phyloP scores from a whole-genome alignment of 2,888 invertebrate genomes.

The Pandemis corylana region DNA sequence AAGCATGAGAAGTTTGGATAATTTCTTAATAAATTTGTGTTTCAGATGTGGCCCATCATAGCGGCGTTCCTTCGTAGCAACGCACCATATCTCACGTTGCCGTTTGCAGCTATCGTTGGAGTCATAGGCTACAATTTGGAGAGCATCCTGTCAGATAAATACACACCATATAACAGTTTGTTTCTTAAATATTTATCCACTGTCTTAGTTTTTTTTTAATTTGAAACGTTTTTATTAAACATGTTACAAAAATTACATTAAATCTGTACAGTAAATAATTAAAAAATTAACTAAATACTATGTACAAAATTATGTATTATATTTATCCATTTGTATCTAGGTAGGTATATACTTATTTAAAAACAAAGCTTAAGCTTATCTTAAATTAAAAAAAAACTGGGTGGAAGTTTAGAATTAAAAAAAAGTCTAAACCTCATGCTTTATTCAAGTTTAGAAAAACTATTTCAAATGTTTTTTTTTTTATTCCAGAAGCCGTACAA shows the following conservation, averaged over 20 bases:
- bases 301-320: neutral
- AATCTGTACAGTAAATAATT: neutral
- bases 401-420: too few species aligned
- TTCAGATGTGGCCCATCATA: slow-evolving; percentile 91
- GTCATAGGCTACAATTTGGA: slow-evolving; percentile 95
- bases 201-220: too few species aligned
- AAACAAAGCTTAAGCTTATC: too few species aligned
- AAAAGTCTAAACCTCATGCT: too few species aligned
- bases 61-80: slow-evolving; percentile 88
- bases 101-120: slow-evolving; percentile 92
- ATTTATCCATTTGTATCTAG: neutral
- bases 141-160: slow-evolving; percentile 88
- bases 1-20: too few species aligned
- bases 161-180: slow-evolving; percentile 90
- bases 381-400: too few species aligned
- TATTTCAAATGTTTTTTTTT: neutral
- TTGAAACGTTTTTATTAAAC: too few species aligned
- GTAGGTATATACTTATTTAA: too few species aligned
- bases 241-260: too few species aligned
- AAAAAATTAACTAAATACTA: too few species aligned
- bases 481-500: slow-evolving; percentile 87
- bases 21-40: slow-evolving; percentile 42
- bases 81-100: slow-evolving; percentile 92
- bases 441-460: too few species aligned
- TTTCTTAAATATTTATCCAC: slow-evolving; percentile 44